These are phyloP conservation scores for Daktulosphaira vitifoliae DNA, from an alignment of 1,140 invertebrate genomes.

Conservation along the genomic window DNA sequence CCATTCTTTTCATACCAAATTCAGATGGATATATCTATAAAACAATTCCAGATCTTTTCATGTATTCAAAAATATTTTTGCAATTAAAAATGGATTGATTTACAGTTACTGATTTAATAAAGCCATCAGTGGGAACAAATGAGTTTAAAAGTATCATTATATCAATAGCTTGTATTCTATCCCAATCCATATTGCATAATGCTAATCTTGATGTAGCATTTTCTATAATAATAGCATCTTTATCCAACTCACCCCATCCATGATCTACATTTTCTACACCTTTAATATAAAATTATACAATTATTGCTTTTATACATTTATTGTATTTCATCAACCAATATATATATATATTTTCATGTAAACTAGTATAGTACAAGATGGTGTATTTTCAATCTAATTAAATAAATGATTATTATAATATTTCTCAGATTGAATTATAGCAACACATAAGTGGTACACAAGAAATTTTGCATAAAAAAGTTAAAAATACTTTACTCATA, in stretches of 20 bases:
- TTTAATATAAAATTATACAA: too few relatives aligned
- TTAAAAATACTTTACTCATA: too few relatives aligned
- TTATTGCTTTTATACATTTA: too few relatives aligned
- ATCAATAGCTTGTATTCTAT: constrained; percentile 81
- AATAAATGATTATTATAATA: too few relatives aligned
- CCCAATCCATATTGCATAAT: constrained; percentile 97
- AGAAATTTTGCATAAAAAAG: too few relatives aligned
- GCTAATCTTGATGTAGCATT: constrained; percentile 73
- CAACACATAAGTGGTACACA: too few relatives aligned
- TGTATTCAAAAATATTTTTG: too few relatives aligned
- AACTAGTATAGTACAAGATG: too few relatives aligned
- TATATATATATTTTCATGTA: neutral
- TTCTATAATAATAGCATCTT: constrained; percentile 73
- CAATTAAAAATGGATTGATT: too few relatives aligned
- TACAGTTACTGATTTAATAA: constrained; percentile 66
- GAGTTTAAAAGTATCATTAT: constrained; percentile 84
- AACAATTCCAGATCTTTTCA: too few relatives aligned
- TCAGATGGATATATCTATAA: constrained; percentile 86
- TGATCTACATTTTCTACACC: constrained; percentile 62
- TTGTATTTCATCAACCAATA: neutral
- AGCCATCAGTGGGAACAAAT: constrained; percentile 70
- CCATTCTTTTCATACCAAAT: constrained; percentile 80
- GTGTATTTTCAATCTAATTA: too few relatives aligned
- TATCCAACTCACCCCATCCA: constrained; percentile 87
- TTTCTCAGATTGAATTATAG: too few relatives aligned